Evolutionary conservation across 2,797 vertebrate species (phyloP).

Genomic region (Scolopax rusticola): DNA sequence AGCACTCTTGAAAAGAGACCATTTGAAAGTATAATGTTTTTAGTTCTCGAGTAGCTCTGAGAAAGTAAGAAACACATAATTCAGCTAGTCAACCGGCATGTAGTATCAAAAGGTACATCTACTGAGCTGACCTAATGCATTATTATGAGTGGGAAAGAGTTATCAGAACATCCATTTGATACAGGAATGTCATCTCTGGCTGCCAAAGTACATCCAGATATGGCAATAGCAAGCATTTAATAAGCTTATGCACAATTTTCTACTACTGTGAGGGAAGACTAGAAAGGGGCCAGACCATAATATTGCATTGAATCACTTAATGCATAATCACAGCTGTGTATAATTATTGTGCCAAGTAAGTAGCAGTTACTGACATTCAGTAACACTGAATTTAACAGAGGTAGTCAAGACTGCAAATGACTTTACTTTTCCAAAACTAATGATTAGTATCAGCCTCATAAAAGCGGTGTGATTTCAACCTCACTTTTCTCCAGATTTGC

Average conservation of each 20-base stretch:
- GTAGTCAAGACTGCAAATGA: not conserved
- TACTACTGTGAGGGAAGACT: not conserved
- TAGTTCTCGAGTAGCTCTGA: not conserved
- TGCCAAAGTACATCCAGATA: not conserved
- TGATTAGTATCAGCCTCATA: not conserved
- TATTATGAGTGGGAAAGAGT: not conserved
- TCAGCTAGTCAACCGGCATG: not conserved
- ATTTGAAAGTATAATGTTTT: not conserved
- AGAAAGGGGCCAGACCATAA: not conserved
- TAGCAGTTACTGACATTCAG: not conserved
- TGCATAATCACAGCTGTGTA: not conserved
- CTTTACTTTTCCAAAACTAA: constrained; percentile 5
- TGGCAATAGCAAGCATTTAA: not conserved
- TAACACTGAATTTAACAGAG: not conserved
- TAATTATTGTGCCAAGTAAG: not conserved
- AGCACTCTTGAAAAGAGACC: not conserved
- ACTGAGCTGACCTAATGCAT: not conserved
- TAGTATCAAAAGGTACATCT: not conserved
- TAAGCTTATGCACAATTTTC: not conserved
- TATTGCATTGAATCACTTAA: not conserved
- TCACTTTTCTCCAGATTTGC: not conserved
- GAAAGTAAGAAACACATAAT: not conserved
- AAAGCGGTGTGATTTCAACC: not conserved
- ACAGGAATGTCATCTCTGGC: not conserved
- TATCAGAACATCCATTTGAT: not conserved